Evolutionary conservation across 2,113 vertebrate species (phyloP).

Genomic region (Erythrolamprus reginae): DNA sequence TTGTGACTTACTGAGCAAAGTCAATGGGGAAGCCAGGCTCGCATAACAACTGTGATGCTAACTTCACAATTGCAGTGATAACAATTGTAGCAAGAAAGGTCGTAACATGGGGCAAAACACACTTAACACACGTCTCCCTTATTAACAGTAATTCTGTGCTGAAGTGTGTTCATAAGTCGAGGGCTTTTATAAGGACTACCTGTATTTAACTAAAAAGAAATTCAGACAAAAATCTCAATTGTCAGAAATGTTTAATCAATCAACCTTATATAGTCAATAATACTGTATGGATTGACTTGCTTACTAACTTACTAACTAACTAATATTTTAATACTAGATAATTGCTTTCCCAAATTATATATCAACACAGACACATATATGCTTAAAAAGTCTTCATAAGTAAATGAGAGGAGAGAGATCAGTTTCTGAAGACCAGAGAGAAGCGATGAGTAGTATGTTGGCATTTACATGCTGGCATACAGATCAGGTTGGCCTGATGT

Average conservation of each 20-base stretch:
- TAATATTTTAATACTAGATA: background rate
- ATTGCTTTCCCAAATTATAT: background rate
- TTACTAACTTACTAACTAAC: background rate
- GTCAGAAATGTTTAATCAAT: background rate
- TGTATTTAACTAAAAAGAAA: background rate
- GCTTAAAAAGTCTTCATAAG: background rate
- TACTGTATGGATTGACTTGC: background rate
- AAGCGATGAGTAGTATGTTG: background rate
- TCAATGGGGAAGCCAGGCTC: too few species aligned
- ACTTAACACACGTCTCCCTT: too few species aligned
- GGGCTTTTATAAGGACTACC: too few species aligned
- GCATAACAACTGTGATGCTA: too few species aligned
- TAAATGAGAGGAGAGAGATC: background rate
- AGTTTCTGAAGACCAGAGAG: background rate
- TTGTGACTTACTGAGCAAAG: too few species aligned
- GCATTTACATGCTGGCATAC: background rate
- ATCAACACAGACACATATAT: background rate
- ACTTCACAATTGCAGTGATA: too few species aligned
- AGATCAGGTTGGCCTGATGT: background rate
- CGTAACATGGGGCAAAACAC: too few species aligned
- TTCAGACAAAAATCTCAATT: background rate
- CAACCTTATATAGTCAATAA: background rate
- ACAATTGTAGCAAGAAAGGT: too few species aligned
- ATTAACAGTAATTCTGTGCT: too few species aligned
- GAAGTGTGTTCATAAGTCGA: too few species aligned